Conservation (phyloP, 2,888 invertebrate species). For the Craniophora ligustri region DNA sequence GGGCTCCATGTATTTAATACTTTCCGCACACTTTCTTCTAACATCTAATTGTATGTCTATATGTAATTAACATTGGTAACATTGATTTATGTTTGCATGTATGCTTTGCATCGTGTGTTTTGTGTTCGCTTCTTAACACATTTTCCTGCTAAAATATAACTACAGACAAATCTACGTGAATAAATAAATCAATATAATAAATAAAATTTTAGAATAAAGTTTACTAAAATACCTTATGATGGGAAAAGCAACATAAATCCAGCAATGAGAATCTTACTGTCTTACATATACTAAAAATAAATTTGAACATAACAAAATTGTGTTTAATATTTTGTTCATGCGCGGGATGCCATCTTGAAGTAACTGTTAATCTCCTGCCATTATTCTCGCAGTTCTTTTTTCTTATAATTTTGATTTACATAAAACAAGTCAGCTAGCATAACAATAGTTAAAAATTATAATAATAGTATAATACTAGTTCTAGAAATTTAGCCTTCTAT, state of each 20-base stretch:
- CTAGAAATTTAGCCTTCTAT: no score
- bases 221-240: neutral
- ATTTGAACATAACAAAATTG: no score
- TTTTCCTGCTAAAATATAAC: conserved; percentile 39
- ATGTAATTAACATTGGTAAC: conserved; percentile 43
- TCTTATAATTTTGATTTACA: no score
- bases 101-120: conserved; percentile 70
- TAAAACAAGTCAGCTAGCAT: no score
- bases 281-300: no score
- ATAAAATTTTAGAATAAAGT: neutral
- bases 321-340: no score
- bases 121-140: conserved; percentile 57
- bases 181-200: neutral
- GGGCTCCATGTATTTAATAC: conserved; percentile 29
- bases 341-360: no score
- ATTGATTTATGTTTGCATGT: conserved; percentile 62
- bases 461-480: no score
- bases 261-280: no score
- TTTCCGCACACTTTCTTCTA: conserved; percentile 39
- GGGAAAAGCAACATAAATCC: conserved; percentile 46
- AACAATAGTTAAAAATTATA: no score
- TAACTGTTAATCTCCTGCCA: no score
- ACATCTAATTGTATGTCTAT: conserved; percentile 45
- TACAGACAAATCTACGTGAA: conserved; percentile 60
- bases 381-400: no score